Percentiles rank a stretch among this genome's conserved stretches.
phyloP scores from a whole-genome alignment of 1,140 invertebrate genomes.

The Camponotus vicinus region DNA sequence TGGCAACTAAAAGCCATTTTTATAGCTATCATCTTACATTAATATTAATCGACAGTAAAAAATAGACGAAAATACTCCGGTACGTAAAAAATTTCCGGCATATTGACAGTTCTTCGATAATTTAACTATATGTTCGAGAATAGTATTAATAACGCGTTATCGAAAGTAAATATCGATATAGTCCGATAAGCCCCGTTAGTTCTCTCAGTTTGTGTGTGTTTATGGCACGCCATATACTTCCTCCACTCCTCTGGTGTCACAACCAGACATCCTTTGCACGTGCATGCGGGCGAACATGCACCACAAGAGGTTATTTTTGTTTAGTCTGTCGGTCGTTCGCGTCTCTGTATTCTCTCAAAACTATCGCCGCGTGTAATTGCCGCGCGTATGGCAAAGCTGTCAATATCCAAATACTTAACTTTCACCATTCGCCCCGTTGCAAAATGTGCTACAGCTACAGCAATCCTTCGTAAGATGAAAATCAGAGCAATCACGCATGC shows the following conservation, averaged over 20 bases:
- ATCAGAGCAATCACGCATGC: constrained; percentile 7
- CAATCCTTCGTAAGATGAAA: background rate
- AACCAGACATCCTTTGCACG: constrained; percentile 51
- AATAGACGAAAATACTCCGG: background rate
- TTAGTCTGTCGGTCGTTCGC: constrained; percentile 73
- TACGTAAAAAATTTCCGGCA: background rate
- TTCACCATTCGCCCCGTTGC: background rate
- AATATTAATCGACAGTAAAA: constrained; percentile 4
- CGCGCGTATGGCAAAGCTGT: constrained; percentile 12
- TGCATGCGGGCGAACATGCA: constrained; percentile 29
- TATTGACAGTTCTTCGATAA: constrained; percentile 47
- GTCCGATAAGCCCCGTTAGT: constrained; percentile 18
- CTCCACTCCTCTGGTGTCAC: constrained; percentile 61
- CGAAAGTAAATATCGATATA: constrained; percentile 33
- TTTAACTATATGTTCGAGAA: background rate
- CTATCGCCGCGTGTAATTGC: constrained; percentile 55
- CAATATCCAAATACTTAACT: constrained; percentile 51
- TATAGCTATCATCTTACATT: background rate
- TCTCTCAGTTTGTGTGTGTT: constrained; percentile 2
- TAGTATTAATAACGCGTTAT: constrained; percentile 36
- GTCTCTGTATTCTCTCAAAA: constrained; percentile 60
- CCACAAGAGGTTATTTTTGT: constrained; percentile 75
- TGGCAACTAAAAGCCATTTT: background rate
- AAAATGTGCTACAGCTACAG: background rate
- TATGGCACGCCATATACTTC: constrained; percentile 61